Evolutionary conservation across 2,888 invertebrate species (phyloP).

Genomic region (Eupithecia inturbata): DNA sequence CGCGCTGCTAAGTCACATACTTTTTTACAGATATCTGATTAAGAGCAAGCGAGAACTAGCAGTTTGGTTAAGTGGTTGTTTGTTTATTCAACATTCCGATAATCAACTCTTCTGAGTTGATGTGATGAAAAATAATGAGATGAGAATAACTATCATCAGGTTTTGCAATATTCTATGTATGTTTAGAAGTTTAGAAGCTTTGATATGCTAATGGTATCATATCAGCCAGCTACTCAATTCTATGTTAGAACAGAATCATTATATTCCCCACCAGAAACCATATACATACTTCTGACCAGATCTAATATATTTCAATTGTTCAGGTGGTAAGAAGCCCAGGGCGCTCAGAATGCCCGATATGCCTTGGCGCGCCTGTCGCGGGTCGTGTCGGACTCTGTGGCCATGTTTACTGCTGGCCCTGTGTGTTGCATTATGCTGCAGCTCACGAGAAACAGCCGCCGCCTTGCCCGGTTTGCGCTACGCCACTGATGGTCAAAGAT

Average conservation of each 20-base stretch:
- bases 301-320: not conserved
- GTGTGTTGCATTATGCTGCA: conserved; percentile 95
- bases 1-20: no score
- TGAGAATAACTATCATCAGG: not conserved
- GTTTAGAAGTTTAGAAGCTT: no score
- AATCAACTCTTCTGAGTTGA: no score
- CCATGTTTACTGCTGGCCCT: conserved; percentile 98
- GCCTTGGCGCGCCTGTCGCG: conserved; percentile 92
- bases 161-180: no score
- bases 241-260: not conserved
- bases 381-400: conserved; percentile 97
- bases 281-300: no score
- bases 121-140: no score
- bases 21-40: no score
- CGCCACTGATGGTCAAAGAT: conserved; percentile 90
- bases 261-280: no score
- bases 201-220: no score
- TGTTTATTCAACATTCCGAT: no score
- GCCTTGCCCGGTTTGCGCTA: conserved; percentile 96
- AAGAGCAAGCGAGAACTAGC: no score
- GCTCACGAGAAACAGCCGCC: conserved; percentile 91
- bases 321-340: conserved; percentile 75
- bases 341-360: conserved; percentile 92
- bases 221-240: not conserved
- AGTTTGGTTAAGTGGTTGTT: no score